Evolutionary conservation across 2,797 vertebrate species (phyloP), one percentile per base, ranked within the genome.

Genomic region (Uromys caudimaculatus): DNA sequence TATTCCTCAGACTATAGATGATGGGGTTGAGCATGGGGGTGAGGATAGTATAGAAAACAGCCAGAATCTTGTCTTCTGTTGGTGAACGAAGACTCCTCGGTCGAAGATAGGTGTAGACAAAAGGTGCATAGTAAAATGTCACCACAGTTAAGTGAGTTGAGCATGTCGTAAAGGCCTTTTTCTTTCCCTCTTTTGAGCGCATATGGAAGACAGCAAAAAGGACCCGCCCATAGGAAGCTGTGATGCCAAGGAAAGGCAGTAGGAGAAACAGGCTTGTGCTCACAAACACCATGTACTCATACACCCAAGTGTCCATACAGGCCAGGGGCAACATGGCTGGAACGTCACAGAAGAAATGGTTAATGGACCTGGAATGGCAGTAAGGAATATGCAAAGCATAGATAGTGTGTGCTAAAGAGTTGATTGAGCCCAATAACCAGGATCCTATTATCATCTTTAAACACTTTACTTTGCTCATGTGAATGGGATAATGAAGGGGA

Each of bases 1-100:
- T 95, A 85, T 96, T 97, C 27, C 93, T 93, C 58, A 96, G 75
- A 7, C 90, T 97, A 0, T 96, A 97, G 41, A 97, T 97, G 3
- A 93, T 89, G 23, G 96, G 94, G 41, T 96, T 97, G 27, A 97
- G 73, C 94, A 91, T 93, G 16, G 90, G 92, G 0, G 92, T 96
- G 32, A 97, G 60, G 2, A 94, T 95, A 6, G 92, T 97, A 6
- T 97, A 95, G 76, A 97, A 96, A 0, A 95, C 54, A 19, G 94
- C 95, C 38, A 96, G 60, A 23, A 73, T 77, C 58, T 97, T 96
- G 56, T 94, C 90, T 27, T 97, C 87, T 38, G 38, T 12, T 14
- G 95, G 92, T 17, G 92, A 95, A 32, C 19, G 41, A 12, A 97
- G 60, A 73, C 10, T 91, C 73, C 71, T 91, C 6, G 92, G 94